These are phyloP conservation scores for Baronia brevicornis DNA, from an alignment of 2,888 invertebrate genomes.

Conservation along the genomic window DNA sequence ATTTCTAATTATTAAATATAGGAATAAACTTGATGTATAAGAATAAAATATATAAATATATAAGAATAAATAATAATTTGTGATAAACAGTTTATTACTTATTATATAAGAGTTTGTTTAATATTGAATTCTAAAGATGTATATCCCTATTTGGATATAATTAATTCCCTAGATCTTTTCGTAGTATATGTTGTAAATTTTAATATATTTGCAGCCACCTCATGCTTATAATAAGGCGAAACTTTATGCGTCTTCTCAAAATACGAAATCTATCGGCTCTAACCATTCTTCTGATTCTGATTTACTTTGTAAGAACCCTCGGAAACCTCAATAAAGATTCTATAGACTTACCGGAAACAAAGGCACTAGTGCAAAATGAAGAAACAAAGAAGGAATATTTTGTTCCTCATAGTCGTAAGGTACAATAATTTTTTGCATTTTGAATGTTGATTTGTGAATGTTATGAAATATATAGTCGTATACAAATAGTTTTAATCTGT, in stretches of 20 bases:
- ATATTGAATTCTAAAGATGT: too few relatives aligned
- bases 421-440: conserved; percentile 20
- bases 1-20: too few relatives aligned
- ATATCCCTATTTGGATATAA: too few relatives aligned
- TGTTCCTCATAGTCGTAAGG: conserved; percentile 42
- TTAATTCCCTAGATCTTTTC: too few relatives aligned
- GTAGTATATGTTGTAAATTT: conserved; percentile 1
- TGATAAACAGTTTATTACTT: too few relatives aligned
- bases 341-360: conserved; percentile 20
- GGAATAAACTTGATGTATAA: too few relatives aligned
- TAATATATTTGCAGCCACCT: conserved; percentile 18
- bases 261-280: conserved; percentile 44
- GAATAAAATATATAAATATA: too few relatives aligned
- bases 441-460: neutral
- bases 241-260: conserved; percentile 38
- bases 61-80: too few relatives aligned
- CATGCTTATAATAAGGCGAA: conserved; percentile 34
- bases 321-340: conserved; percentile 21
- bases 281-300: conserved; percentile 37
- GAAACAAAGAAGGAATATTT: conserved; percentile 29
- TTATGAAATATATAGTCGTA: neutral
- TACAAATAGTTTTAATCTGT: neutral
- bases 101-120: too few relatives aligned
- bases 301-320: conserved; percentile 39
- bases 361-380: conserved; percentile 15